Base-by-base conservation (phyloP, 30 jellyfish, hydroid and myxozoan genomes). In the Hydra vulgaris region DNA sequence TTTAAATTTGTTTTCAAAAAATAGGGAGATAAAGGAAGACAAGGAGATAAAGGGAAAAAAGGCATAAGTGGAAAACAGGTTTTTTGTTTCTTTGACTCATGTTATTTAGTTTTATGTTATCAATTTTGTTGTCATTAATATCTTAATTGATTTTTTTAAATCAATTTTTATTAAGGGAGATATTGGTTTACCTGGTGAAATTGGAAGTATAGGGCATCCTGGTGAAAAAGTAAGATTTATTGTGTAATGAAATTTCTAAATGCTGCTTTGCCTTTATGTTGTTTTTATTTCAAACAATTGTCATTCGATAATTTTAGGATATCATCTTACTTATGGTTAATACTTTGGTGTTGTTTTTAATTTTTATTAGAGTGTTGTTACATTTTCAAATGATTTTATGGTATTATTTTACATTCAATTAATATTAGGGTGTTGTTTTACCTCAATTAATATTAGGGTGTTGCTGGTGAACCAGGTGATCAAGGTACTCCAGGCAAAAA, bases 391-490 rank as follows among this genome's bases (percentile, higher is more conserved):
- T n/a, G n/a, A n/a, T n/a, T n/a, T n/a, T n/a, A n/a, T n/a, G n/a
- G n/a, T n/a, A n/a, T n/a, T n/a, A n/a, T n/a, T n/a, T n/a, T n/a
- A n/a, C n/a, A n/a, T n/a, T n/a, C n/a, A n/a, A n/a, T n/a, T n/a
- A n/a, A n/a, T n/a, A n/a, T n/a, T n/a, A n/a, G n/a, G n/a, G n/a
- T n/a, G n/a, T n/a, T n/a, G n/a, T n/a, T n/a, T n/a, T n/a, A n/a
- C n/a, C n/a, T n/a, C n/a, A n/a, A n/a, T n/a, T n/a, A n/a, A n/a
- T n/a, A n/a, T n/a, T 20, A 75, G 83, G 83, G 83, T 54, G 21
- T 75, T n/a, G 26, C n/a, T 1, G 83, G 83, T 17, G 83, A 26
- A 25, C 21, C 23, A 25, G 83, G 83, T 75, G 21, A 1, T 0
- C 21, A 20, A 17, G 83, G 83, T 25, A 26, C n/a, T 1, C 24